Evolutionary conservation across 1,140 invertebrate genomes (phyloP), one percentile per base, ranked within the genome.

Genomic region (Caenorhabditis remanei): DNA sequence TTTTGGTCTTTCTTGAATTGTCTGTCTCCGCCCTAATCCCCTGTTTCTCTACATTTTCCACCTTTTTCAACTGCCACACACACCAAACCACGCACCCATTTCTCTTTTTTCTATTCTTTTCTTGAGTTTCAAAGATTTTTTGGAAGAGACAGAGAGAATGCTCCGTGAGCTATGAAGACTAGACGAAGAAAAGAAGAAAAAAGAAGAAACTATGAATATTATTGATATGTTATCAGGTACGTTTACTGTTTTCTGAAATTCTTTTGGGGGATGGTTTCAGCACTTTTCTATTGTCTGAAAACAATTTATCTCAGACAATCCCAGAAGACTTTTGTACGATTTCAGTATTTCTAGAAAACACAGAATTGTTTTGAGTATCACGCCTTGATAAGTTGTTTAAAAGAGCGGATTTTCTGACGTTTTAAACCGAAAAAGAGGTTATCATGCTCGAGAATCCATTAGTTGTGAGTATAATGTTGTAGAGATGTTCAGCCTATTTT

Each of bases 211-310:
- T 19, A 79, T 79, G 71, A 79, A 79, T 79, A 79, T 79, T 79
- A 79, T 79, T 79, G 71, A 79, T 50, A 79, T 79, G 71, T 41
- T 79, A 79, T 79, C 71, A 79, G 71, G 71, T 79, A 79, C n/a
- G 71, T 50, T 58, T n/a, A 6, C 24, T 40, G 11, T 65, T 65
- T 65, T 65, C 8, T 58, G 6, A 19, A 63, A 11, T 40, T 63
- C 24, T 4, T 8, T n/a, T 4, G 3, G 61, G n/a, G 56, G n/a
- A 58, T 3, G 56, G 56, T 58, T 58, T n/a, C 56, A 16, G 32
- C 6, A 40, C 9, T 63, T 32, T 63, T 32, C 55, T 2, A 32
- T 32, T 32, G 24, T 58, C 56, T 63, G 19, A 19, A 63, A 63
- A 58, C 56, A 58, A 8, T 58, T 21, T 8, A 63, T 32, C 32